Percentiles rank a stretch among this genome's conserved stretches.
Conservation (phyloP, 1,140 invertebrate species). For the Diuraphis noxia region DNA sequence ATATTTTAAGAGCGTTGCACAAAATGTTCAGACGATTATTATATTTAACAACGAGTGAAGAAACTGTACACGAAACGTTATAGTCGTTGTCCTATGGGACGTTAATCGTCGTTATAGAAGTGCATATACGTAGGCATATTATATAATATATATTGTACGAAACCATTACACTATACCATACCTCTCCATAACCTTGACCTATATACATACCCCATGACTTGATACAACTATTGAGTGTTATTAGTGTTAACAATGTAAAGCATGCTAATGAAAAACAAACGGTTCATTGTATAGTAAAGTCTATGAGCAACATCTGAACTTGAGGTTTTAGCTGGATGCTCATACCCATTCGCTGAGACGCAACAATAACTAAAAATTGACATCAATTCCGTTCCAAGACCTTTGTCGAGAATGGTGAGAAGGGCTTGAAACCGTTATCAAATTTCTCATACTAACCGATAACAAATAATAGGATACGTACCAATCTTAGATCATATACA, state of each 20-base stretch:
- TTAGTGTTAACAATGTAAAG: background rate
- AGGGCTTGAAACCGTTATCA: no score
- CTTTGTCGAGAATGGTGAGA: rapidly evolving
- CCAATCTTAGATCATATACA: no score
- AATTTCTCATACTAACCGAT: no score
- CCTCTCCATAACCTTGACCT: background rate
- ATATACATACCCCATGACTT: background rate
- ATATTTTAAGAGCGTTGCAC: background rate
- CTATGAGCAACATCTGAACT: background rate
- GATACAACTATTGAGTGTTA: background rate
- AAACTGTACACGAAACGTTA: background rate
- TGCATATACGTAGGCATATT: background rate
- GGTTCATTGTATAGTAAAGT: background rate
- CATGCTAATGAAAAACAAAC: background rate
- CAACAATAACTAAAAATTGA: background rate
- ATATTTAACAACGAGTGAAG: background rate
- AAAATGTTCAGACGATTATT: background rate
- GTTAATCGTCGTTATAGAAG: background rate
- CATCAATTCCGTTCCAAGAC: background rate
- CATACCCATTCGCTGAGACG: no score
- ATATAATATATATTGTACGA: background rate
- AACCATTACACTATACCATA: background rate
- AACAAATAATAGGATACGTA: no score
- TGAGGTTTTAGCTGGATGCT: no score
- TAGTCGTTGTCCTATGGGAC: background rate